phyloP scores from a whole-genome alignment of 2,888 invertebrate genomes.

The Parnassius glacialis region DNA sequence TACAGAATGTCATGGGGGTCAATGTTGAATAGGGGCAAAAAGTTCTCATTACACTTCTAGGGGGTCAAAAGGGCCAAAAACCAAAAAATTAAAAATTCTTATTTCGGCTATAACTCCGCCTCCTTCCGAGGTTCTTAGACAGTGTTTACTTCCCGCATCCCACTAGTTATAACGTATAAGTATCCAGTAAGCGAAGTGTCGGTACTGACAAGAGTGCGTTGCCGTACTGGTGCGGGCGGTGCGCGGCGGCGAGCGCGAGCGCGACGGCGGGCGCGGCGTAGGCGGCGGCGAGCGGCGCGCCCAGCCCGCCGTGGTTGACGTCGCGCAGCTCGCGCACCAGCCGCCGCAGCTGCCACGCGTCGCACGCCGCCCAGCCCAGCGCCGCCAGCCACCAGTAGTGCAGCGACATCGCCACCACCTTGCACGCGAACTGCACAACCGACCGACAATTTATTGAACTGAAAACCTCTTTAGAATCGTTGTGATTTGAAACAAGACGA shows the following conservation, averaged over 20 bases:
- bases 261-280: constrained; percentile 96
- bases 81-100: too few relatives aligned
- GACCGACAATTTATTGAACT: too few relatives aligned
- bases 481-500: too few relatives aligned
- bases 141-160: too few relatives aligned
- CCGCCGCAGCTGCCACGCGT: constrained; percentile 94
- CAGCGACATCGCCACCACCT: constrained; percentile 92
- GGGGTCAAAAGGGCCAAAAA: too few relatives aligned
- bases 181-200: neutral
- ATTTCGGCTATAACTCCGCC: too few relatives aligned
- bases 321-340: constrained; percentile 97
- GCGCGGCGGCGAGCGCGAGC: constrained; percentile 94
- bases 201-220: constrained; percentile 93
- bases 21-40: too few relatives aligned
- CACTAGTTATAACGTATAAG: too few relatives aligned
- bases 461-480: too few relatives aligned
- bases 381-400: constrained; percentile 96
- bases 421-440: constrained; percentile 87
- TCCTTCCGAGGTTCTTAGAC: too few relatives aligned
- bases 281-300: constrained; percentile 95
- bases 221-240: constrained; percentile 96
- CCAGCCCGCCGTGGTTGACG: constrained; percentile 96
- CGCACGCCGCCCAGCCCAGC: constrained; percentile 95
- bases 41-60: too few relatives aligned
- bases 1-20: too few relatives aligned